Conservation (phyloP, 2,888 invertebrate species). For the Cacoxenus indagator region DNA sequence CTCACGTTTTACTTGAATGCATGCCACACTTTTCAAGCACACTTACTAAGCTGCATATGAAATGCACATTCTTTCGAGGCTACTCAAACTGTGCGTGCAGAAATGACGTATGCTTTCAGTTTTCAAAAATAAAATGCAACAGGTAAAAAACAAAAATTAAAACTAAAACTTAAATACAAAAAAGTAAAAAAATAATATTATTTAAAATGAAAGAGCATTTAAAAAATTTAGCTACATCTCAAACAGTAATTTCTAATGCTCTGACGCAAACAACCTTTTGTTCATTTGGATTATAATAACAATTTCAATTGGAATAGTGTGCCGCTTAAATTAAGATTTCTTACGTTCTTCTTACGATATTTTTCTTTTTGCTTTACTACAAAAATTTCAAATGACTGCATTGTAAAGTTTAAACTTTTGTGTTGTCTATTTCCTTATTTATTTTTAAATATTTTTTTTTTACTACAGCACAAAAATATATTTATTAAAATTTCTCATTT, state of each 20-base stretch:
- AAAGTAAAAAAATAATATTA: no score
- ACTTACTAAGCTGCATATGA: no score
- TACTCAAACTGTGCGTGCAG: no score
- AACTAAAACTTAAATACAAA: no score
- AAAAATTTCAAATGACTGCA: no score
- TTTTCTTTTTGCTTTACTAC: constrained; percentile 11
- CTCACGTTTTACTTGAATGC: no score
- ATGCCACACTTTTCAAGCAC: no score
- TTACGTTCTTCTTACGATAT: not conserved
- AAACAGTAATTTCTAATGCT: not conserved
- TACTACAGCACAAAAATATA: constrained; percentile 12
- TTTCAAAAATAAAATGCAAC: no score
- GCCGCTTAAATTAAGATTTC: constrained; percentile 39
- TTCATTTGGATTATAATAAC: constrained; percentile 51
- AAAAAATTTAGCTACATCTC: not conserved
- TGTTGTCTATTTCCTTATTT: constrained; percentile 11
- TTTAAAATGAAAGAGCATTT: no score
- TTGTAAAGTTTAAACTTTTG: constrained; percentile 24
- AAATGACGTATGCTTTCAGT: no score
- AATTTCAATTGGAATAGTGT: constrained; percentile 49
- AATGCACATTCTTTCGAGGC: no score
- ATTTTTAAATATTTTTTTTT: constrained; percentile 3
- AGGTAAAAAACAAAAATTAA: no score
- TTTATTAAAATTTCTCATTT: constrained; percentile 25
- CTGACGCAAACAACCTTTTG: constrained; percentile 7